Conservation (phyloP, 2,888 invertebrate genomes). For the Chironomus tentans region DNA sequence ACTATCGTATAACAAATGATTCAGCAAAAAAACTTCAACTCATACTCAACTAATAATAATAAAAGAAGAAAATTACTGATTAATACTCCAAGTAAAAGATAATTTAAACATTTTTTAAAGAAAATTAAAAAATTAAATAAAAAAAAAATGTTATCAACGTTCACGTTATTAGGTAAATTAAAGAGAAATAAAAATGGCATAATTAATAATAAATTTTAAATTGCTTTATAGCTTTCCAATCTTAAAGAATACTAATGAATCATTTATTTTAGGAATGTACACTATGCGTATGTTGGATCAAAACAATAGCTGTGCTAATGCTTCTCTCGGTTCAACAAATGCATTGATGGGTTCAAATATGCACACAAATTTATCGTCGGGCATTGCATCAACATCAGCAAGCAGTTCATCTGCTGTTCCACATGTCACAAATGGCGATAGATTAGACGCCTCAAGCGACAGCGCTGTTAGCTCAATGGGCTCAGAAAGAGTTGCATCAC, state of each 20-base stretch:
- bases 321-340: slow-evolving; percentile 35
- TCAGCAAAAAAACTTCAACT: neutral
- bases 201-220: neutral
- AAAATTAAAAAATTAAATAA: neutral
- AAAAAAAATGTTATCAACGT: slow-evolving; percentile 23
- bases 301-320: slow-evolving; percentile 41
- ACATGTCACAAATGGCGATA: slow-evolving; percentile 44
- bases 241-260: too few relatives aligned
- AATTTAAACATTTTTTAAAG: neutral
- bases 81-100: neutral
- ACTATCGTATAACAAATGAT: slow-evolving; percentile 20
- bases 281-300: slow-evolving; percentile 74
- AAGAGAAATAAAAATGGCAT: neutral
- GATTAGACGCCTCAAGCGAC: slow-evolving; percentile 78
- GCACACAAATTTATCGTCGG: slow-evolving; percentile 29
- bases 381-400: slow-evolving; percentile 33
- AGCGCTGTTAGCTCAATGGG: slow-evolving; percentile 91
- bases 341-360: slow-evolving; percentile 26
- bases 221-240: too few relatives aligned
- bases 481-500: slow-evolving; percentile 77
- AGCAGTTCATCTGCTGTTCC: slow-evolving; percentile 34
- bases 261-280: slow-evolving; percentile 60
- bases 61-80: too few relatives aligned
- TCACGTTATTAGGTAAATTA: slow-evolving; percentile 16
- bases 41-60: too few relatives aligned